phyloP scores from a whole-genome alignment of 2,797 vertebrate genomes.

The Ptychadena robeensis region DNA sequence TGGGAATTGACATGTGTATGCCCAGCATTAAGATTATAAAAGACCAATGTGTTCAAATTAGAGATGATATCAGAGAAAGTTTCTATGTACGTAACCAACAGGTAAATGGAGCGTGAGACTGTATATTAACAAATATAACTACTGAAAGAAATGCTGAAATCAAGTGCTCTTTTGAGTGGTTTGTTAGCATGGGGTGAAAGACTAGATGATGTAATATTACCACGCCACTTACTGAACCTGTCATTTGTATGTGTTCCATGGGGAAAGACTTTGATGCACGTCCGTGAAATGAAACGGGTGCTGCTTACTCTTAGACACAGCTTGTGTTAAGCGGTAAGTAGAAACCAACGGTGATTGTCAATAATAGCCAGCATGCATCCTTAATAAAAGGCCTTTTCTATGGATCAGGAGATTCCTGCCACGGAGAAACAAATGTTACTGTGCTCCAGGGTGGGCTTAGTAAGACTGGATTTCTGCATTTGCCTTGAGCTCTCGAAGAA shows the following conservation, averaged over 20 bases:
- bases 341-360: background rate
- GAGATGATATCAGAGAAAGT: no score
- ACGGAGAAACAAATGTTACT: background rate
- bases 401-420: background rate
- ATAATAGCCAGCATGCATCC: background rate
- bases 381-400: background rate
- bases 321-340: background rate
- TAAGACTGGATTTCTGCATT: constrained; percentile 8
- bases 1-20: no score
- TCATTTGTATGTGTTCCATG: background rate
- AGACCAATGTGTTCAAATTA: no score
- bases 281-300: background rate
- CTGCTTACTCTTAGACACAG: background rate
- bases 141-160: background rate
- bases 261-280: background rate
- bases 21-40: no score
- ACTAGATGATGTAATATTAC: background rate
- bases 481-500: background rate
- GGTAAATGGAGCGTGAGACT: no score
- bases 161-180: background rate
- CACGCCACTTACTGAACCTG: background rate
- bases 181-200: background rate
- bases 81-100: no score
- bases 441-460: background rate
- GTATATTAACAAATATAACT: no score